Evolutionary conservation across 2,888 invertebrate genomes (phyloP).

Genomic region (Acanthoscelides obtectus): DNA sequence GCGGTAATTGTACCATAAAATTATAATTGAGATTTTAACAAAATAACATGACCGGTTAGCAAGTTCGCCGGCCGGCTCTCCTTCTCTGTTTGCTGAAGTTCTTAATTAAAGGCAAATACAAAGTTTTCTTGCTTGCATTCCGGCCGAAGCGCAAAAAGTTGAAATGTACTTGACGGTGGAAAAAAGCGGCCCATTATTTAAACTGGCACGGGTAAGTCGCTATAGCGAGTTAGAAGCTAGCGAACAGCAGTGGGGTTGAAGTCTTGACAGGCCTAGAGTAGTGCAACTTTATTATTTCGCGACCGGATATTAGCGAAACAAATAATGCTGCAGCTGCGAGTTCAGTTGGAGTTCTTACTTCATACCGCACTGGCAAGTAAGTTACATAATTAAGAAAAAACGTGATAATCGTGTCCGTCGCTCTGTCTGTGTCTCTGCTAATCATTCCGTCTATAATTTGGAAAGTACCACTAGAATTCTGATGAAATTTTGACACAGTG

Average conservation of each 20-base stretch:
- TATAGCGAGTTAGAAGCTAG: background rate
- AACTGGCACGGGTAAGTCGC: background rate
- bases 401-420: too few species aligned
- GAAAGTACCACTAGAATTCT: too few species aligned
- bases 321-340: too few species aligned
- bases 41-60: conserved; percentile 20
- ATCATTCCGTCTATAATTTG: too few species aligned
- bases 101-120: conserved; percentile 29
- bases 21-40: conserved; percentile 28
- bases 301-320: background rate
- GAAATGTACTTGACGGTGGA: background rate
- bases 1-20: conserved; percentile 25
- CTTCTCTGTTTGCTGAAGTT: conserved; percentile 2
- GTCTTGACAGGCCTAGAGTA: background rate
- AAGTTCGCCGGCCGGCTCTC: conserved; percentile 5
- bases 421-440: too few species aligned
- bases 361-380: too few species aligned
- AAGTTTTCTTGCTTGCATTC: conserved; percentile 4
- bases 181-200: background rate
- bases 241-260: background rate
- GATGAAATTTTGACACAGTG: too few species aligned
- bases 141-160: conserved; percentile 2
- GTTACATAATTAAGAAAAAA: too few species aligned
- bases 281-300: background rate
- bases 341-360: too few species aligned